These are phyloP conservation scores for Scaptomyza graminum DNA, from an alignment of 1,140 invertebrate species.

Conservation along the genomic window DNA sequence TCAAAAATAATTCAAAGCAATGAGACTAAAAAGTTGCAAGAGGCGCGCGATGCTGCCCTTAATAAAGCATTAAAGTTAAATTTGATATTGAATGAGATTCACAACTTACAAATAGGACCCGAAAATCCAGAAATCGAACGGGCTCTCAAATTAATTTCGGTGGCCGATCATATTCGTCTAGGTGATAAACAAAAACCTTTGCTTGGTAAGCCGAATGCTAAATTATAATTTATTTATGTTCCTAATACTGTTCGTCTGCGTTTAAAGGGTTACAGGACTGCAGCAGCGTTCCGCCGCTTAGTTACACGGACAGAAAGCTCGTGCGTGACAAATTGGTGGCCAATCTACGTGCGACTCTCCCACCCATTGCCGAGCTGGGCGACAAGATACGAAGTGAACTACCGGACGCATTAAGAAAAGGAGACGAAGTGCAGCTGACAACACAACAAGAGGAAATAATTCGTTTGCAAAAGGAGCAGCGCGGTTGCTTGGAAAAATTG, in stretches of 20 bases:
- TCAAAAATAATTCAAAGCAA: constrained; percentile 36
- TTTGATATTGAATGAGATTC: constrained; percentile 46
- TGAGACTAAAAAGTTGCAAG: constrained; percentile 49
- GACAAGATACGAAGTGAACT: constrained; percentile 53
- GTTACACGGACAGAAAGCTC: constrained; percentile 58
- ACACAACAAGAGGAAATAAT: constrained; percentile 56
- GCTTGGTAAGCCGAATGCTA: constrained; percentile 34
- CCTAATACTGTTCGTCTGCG: not conserved
- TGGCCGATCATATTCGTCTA: constrained; percentile 44
- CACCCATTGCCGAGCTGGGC: constrained; percentile 52
- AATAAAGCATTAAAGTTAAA: constrained; percentile 55
- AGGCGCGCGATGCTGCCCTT: constrained; percentile 44
- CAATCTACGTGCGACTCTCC: constrained; percentile 29
- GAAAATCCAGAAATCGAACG: constrained; percentile 42
- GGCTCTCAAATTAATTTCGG: constrained; percentile 47
- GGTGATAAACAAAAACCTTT: constrained; percentile 45
- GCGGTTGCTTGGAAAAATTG: constrained; percentile 44
- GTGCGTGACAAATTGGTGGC: constrained; percentile 36
- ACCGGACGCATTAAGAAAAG: constrained; percentile 40
- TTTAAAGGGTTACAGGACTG: constrained; percentile 41
- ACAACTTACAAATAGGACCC: constrained; percentile 28
- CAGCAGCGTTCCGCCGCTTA: constrained; percentile 35
- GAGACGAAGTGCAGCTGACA: constrained; percentile 18
- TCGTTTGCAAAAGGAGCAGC: constrained; percentile 57
- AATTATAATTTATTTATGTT: not conserved